Conservation (phyloP, 1,140 invertebrate genomes). For the Habropoda laboriosa region DNA sequence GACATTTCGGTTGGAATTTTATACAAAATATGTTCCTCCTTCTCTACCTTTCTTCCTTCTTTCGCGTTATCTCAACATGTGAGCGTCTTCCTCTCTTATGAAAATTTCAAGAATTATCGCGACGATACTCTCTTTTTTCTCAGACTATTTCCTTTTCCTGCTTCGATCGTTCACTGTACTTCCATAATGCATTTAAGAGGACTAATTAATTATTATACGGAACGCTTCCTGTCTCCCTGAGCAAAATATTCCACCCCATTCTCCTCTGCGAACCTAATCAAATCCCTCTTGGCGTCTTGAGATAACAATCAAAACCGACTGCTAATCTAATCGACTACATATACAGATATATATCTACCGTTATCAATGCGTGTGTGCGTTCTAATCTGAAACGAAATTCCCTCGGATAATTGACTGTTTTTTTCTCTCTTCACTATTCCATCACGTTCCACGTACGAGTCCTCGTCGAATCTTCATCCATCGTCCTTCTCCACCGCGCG, state of each 20-base stretch:
- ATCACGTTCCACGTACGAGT: neutral
- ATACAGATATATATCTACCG: no score
- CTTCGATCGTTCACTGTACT: no score
- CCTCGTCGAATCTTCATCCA: neutral
- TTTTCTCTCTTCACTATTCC: neutral
- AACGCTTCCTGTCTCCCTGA: neutral
- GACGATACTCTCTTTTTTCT: no score
- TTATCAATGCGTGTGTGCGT: no score
- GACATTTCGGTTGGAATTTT: neutral
- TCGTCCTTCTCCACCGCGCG: neutral
- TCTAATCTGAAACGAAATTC: neutral
- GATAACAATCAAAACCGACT: no score
- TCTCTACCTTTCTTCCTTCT: no score
- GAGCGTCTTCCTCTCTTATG: no score
- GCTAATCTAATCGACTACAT: no score
- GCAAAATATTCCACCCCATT: neutral
- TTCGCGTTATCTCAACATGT: no score
- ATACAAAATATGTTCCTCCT: neutral
- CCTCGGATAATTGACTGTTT: conserved; percentile 10
- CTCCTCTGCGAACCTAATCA: no score
- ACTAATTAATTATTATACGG: neutral
- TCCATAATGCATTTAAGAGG: neutral
- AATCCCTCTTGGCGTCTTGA: no score
- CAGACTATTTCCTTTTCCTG: no score
- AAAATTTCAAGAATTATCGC: neutral